Conservation (phyloP, 2,888 invertebrate genomes). For the Parascotia fuliginaria region DNA sequence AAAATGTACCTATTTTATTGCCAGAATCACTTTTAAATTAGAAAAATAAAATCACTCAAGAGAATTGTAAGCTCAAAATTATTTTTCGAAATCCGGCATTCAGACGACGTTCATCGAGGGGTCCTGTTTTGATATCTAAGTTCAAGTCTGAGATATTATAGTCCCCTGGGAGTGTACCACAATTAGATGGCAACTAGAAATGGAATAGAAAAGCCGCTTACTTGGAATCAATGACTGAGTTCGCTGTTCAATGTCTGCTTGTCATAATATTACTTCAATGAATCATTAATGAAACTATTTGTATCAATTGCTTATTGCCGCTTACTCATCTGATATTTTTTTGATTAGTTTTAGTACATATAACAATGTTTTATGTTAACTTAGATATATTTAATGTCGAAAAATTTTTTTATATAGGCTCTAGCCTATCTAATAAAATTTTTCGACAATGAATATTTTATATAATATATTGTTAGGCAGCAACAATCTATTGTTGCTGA, state of each 20-base stretch:
- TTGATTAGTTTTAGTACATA: too few relatives aligned
- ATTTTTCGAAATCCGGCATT: constrained; percentile 10
- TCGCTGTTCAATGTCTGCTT: constrained; percentile 3
- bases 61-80: constrained; percentile 10
- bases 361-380: too few relatives aligned
- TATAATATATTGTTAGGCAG: too few relatives aligned
- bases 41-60: constrained; percentile 15
- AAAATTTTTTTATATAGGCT: too few relatives aligned
- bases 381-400: too few relatives aligned
- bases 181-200: constrained; percentile 57
- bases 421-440: too few relatives aligned
- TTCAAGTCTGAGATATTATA: constrained; percentile 22
- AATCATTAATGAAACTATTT: constrained; percentile 40
- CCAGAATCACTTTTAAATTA: constrained; percentile 10
- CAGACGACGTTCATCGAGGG: constrained; percentile 7
- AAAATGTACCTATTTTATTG: not conserved
- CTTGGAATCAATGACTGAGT: constrained; percentile 27
- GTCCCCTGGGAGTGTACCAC: constrained; percentile 48
- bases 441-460: too few relatives aligned
- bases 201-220: constrained; percentile 69
- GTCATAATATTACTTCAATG: constrained; percentile 18
- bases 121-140: constrained; percentile 24
- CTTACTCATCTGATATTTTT: too few relatives aligned
- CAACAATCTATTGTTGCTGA: too few relatives aligned
- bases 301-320: constrained; percentile 30